Evolutionary conservation across 2,113 vertebrate species (phyloP).

Genomic region (Connochaetes taurinus): DNA sequence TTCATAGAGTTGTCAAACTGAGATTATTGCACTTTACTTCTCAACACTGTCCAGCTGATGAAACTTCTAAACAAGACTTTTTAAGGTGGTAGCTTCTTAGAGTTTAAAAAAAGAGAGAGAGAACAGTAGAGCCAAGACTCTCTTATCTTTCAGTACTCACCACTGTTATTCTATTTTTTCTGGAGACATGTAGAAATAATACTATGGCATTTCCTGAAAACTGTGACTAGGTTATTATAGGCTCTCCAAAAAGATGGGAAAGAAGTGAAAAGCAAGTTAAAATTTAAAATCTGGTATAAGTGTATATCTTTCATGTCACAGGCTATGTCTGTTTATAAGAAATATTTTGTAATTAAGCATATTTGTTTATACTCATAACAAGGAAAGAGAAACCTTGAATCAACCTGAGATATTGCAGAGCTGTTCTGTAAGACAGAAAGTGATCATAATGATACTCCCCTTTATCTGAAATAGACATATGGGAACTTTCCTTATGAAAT

Average conservation of each 20-base stretch:
- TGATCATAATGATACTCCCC: not conserved
- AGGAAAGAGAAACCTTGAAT: constrained; percentile 8
- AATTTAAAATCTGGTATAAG: constrained; percentile 45
- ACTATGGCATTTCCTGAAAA: constrained; percentile 52
- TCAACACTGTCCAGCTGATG: constrained; percentile 14
- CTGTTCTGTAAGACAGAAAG: constrained; percentile 7
- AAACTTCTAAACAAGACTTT: constrained; percentile 43
- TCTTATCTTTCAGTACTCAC: constrained; percentile 8
- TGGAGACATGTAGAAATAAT: constrained; percentile 27
- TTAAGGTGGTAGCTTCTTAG: constrained; percentile 53
- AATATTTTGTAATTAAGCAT: constrained; percentile 50
- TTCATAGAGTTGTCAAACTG: constrained; percentile 2
- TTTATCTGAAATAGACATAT: constrained; percentile 18
- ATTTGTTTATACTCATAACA: constrained; percentile 34
- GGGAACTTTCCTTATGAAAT: constrained; percentile 35
- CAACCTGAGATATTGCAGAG: not conserved
- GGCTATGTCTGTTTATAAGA: constrained; percentile 64
- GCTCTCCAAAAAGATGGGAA: constrained; percentile 38
- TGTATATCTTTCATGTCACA: constrained; percentile 68
- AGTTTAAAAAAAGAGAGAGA: not conserved
- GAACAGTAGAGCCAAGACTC: constrained; percentile 46
- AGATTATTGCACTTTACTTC: constrained; percentile 46
- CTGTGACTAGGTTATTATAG: constrained; percentile 9
- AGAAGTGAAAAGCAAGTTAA: constrained; percentile 28
- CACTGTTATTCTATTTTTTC: constrained; percentile 29